Evolutionary conservation across 2,797 vertebrate genomes (phyloP).

Genomic region (Sphenodon punctatus): DNA sequence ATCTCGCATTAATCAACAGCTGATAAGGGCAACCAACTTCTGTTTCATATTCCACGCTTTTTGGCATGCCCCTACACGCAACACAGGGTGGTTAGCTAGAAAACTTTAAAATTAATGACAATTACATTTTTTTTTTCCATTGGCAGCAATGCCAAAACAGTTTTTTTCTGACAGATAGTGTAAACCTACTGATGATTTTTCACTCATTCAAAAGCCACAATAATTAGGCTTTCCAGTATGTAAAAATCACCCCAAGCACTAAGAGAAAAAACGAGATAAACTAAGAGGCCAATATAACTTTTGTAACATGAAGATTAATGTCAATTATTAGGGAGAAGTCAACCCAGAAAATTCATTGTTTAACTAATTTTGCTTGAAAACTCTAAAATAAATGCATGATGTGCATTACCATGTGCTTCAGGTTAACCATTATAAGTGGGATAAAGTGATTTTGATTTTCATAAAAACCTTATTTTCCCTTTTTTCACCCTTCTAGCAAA

Average conservation of each 20-base stretch:
- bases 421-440: background rate
- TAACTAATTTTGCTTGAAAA: constrained; percentile 42
- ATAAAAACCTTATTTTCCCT: background rate
- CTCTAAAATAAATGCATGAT: constrained; percentile 17
- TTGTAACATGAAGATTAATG: background rate
- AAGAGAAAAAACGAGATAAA: constrained; percentile 7
- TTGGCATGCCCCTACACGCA: too few species aligned
- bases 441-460: background rate
- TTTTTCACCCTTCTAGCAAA: background rate
- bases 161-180: too few species aligned
- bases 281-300: background rate
- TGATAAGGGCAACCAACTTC: too few species aligned
- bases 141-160: too few species aligned
- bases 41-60: too few species aligned
- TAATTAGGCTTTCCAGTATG: background rate
- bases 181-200: too few species aligned
- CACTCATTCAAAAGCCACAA: too few species aligned
- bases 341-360: constrained; percentile 23
- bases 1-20: too few species aligned
- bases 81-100: too few species aligned
- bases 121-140: too few species aligned
- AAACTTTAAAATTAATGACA: too few species aligned
- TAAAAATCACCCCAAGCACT: background rate
- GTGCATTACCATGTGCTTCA: constrained; percentile 22
- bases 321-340: background rate